A percentile compares a stretch with the other conserved stretches of the same genome.
Conservation (phyloP, 2,797 vertebrate species). For the Potorous gilbertii region DNA sequence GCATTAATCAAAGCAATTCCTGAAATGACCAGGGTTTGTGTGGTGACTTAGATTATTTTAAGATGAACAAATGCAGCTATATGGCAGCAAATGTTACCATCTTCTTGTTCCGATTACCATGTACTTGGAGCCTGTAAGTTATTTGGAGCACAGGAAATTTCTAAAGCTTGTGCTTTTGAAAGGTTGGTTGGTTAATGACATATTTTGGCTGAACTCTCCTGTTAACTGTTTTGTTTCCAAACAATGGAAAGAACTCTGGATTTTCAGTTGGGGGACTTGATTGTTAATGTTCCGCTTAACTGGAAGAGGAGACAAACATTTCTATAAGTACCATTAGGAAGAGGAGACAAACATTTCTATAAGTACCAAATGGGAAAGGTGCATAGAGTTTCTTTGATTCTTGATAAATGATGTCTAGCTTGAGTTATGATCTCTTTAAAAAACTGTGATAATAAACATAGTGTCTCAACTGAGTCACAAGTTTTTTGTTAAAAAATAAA, state of each 20-base stretch:
- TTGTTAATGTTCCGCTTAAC: neutral
- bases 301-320: neutral
- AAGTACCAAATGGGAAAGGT: neutral
- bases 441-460: neutral
- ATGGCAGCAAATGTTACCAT: neutral
- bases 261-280: neutral
- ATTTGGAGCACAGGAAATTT: neutral
- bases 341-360: neutral
- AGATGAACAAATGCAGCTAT: neutral
- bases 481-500: neutral
- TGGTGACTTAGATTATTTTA: neutral
- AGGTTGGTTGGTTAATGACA: neutral
- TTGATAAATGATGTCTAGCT: neutral
- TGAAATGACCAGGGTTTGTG: neutral
- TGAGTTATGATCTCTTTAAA: constrained; percentile 2
- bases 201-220: neutral
- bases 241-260: neutral
- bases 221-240: constrained; percentile 3
- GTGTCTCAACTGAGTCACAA: neutral
- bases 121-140: neutral
- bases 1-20: neutral
- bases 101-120: neutral
- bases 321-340: neutral
- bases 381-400: constrained; percentile 17
- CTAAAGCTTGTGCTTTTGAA: neutral